Percentiles rank a stretch among this genome's conserved stretches.
These are phyloP conservation scores for Troilus luridus DNA, from an alignment of 2,888 invertebrate species.

Conservation along the genomic window DNA sequence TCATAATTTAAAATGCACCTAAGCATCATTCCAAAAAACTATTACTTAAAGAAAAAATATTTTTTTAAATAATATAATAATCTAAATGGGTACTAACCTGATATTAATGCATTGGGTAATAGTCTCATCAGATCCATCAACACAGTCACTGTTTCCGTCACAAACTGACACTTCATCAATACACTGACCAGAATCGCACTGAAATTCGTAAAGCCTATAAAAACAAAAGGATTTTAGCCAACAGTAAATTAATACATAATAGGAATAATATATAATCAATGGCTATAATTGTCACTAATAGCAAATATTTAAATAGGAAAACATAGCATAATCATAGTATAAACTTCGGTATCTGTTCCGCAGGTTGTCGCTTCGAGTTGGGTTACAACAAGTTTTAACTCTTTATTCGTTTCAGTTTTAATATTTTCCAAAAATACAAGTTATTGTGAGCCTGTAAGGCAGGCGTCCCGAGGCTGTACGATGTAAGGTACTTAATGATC, in stretches of 20 bases:
- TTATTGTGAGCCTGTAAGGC: too few relatives aligned
- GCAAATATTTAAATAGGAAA: neutral
- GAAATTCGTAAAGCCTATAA: constrained; percentile 65
- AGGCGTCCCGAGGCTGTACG: too few relatives aligned
- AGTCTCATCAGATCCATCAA: constrained; percentile 66
- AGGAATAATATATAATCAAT: neutral
- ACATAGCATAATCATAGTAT: neutral
- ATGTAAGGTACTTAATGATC: too few relatives aligned
- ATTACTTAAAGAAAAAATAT: neutral
- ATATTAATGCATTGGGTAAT: constrained; percentile 64
- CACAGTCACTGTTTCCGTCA: constrained; percentile 66
- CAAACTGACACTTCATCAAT: constrained; percentile 65
- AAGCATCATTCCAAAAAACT: neutral
- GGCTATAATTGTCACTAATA: too few relatives aligned
- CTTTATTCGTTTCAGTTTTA: too few relatives aligned
- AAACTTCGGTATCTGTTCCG: neutral
- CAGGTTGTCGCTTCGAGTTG: too few relatives aligned
- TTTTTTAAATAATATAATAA: neutral
- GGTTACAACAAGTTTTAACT: too few relatives aligned
- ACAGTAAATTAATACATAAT: too few relatives aligned
- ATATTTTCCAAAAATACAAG: too few relatives aligned
- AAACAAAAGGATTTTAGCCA: neutral
- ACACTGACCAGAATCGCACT: constrained; percentile 67
- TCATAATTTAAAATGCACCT: neutral
- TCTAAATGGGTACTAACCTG: constrained; percentile 57